A percentile compares a stretch with the other conserved stretches of the same genome.
phyloP scores from a whole-genome alignment of 2,113 vertebrate genomes.

The Gadus macrocephalus region DNA sequence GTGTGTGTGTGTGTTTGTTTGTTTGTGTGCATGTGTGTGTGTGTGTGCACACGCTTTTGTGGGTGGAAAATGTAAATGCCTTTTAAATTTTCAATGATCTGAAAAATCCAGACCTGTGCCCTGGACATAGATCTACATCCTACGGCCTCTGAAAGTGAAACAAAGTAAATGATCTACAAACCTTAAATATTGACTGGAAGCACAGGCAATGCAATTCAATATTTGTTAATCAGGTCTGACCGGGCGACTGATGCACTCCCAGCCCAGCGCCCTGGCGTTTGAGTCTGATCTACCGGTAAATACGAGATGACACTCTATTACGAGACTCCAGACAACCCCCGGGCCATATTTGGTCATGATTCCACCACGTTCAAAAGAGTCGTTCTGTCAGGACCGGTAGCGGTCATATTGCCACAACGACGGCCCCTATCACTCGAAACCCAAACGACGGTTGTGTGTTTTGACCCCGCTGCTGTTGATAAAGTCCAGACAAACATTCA shows the following conservation, averaged over 20 bases:
- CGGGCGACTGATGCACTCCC: conserved; percentile 30
- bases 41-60: background rate
- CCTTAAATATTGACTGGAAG: conserved; percentile 17
- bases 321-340: conserved; percentile 57
- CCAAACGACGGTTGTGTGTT: conserved; percentile 42
- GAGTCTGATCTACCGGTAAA: conserved; percentile 54
- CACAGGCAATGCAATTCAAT: conserved; percentile 16
- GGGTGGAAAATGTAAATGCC: background rate
- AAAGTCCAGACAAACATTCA: background rate
- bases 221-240: conserved; percentile 29
- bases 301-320: conserved; percentile 62
- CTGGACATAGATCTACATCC: background rate
- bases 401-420: conserved; percentile 50
- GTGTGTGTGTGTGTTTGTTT: background rate
- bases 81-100: background rate
- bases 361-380: conserved; percentile 57
- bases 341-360: conserved; percentile 61
- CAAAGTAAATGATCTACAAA: conserved; percentile 4
- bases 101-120: background rate
- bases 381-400: conserved; percentile 50
- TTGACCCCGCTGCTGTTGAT: conserved; percentile 37
- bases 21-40: background rate
- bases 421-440: conserved; percentile 28
- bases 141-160: background rate
- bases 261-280: conserved; percentile 53